Conservation (phyloP, 2,888 invertebrate genomes). For the Eupithecia inturbata region DNA sequence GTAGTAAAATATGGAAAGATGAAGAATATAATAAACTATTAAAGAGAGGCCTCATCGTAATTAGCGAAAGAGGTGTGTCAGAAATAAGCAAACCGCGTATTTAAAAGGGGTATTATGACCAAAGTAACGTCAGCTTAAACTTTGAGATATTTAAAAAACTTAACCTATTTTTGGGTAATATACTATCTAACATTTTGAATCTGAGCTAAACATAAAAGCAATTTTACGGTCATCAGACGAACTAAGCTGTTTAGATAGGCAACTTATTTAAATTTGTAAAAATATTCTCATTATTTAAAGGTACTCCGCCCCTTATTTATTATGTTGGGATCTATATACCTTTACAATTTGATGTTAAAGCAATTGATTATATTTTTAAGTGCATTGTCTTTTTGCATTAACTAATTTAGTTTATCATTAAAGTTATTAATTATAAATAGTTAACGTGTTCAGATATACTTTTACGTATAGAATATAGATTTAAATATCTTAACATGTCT, state of each 20-base stretch:
- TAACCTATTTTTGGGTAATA: slow-evolving; percentile 17
- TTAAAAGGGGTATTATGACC: slow-evolving; percentile 39
- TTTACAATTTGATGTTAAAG: background rate
- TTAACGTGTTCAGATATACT: slow-evolving; percentile 21
- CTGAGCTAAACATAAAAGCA: background rate
- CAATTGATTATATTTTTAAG: slow-evolving; percentile 5
- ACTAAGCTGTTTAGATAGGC: background rate
- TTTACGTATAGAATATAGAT: slow-evolving; percentile 25
- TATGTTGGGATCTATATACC: background rate
- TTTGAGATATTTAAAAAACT: slow-evolving; percentile 5
- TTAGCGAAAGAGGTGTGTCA: slow-evolving; percentile 50
- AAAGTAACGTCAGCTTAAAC: slow-evolving; percentile 11
- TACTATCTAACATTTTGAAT: background rate
- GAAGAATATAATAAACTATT: slow-evolving; percentile 32
- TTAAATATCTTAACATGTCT: slow-evolving; percentile 11
- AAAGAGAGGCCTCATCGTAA: slow-evolving; percentile 47
- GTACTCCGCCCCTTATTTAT: background rate
- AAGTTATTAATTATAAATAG: slow-evolving; percentile 20
- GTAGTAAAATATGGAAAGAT: slow-evolving; percentile 21
- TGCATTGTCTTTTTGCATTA: slow-evolving; percentile 26
- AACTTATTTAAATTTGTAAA: background rate
- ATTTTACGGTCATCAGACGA: background rate
- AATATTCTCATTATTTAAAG: slow-evolving; percentile 4
- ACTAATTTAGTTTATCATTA: background rate
- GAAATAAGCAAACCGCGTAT: slow-evolving; percentile 44